These are phyloP conservation scores for Conopomorpha cramerella DNA, from an alignment of 1,140 invertebrate genomes.

Conservation along the genomic window DNA sequence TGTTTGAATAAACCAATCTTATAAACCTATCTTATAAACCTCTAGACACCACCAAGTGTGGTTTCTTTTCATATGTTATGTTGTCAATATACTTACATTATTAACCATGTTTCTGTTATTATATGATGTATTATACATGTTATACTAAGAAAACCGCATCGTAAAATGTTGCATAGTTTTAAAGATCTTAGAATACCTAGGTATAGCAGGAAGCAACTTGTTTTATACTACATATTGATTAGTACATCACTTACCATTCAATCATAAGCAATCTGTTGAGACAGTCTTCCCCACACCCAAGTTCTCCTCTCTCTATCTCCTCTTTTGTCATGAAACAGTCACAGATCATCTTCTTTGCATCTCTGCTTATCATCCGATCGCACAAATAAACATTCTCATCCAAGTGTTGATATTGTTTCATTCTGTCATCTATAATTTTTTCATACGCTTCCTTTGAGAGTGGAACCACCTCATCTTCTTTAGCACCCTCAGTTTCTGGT, in stretches of 20 bases:
- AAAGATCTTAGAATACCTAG: no score
- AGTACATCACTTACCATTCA: conserved; percentile 83
- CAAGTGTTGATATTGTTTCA: conserved; percentile 80
- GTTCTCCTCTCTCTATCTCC: conserved; percentile 80
- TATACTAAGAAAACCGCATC: no score
- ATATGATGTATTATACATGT: no score
- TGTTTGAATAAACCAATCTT: no score
- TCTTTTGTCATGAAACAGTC: conserved; percentile 92
- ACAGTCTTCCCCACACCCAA: conserved; percentile 94
- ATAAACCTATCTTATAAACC: no score
- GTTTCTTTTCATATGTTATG: no score
- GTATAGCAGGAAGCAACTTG: no score
- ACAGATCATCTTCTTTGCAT: conserved; percentile 92
- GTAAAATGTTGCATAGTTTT: no score
- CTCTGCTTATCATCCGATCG: conserved; percentile 80
- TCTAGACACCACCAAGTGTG: no score
- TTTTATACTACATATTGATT: no score
- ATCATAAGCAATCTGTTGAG: conserved; percentile 96
- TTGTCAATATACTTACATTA: no score
- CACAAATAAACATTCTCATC: conserved; percentile 86
- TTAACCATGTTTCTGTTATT: no score
- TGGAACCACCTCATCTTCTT: conserved; percentile 18
- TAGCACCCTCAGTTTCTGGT: conserved; percentile 19
- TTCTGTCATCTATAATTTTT: conserved; percentile 70
- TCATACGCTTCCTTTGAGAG: conserved; percentile 47